Conservation (phyloP, 2,113 vertebrate genomes). For the Crotophaga sulcirostris region DNA sequence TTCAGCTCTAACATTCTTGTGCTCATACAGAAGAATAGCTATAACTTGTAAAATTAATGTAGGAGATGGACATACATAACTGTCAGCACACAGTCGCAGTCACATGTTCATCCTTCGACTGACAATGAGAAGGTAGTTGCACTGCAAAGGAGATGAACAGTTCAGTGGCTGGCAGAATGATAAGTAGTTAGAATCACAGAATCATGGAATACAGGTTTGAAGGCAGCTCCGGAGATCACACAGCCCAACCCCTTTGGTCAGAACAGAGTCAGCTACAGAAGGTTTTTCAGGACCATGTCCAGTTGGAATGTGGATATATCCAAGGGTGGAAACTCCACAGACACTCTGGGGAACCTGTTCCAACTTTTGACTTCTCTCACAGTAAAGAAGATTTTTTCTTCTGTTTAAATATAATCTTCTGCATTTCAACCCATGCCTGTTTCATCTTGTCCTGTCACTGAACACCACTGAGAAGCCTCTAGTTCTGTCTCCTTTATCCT, state of each 20-base stretch:
- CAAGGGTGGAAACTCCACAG: background rate
- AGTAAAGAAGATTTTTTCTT: background rate
- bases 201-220: background rate
- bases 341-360: background rate
- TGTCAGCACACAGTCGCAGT: background rate
- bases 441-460: background rate
- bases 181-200: background rate
- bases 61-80: background rate
- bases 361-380: background rate
- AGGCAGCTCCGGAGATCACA: background rate
- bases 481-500: background rate
- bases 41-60: background rate
- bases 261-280: background rate
- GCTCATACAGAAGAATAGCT: background rate
- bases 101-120: background rate
- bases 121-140: background rate
- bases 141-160: background rate
- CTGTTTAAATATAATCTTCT: background rate
- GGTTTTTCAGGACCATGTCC: background rate
- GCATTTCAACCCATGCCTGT: background rate
- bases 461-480: background rate
- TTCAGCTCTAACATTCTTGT: background rate
- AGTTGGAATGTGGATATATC: background rate
- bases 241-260: background rate
- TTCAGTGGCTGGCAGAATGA: background rate